phyloP scores from a whole-genome alignment of 2,113 vertebrate genomes.

The Gadus macrocephalus region DNA sequence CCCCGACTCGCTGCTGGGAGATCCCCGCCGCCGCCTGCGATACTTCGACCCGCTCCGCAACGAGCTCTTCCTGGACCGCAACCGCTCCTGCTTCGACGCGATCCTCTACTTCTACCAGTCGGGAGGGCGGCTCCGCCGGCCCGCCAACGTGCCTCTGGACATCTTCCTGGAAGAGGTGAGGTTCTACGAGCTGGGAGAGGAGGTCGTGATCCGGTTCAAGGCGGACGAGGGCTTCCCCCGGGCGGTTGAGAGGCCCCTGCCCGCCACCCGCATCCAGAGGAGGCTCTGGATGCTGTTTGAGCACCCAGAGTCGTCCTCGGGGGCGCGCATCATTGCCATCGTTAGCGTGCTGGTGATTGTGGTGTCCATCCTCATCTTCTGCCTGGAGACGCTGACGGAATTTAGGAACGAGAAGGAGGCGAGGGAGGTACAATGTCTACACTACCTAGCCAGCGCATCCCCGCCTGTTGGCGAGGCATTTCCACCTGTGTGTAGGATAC shows the following conservation, averaged over 20 bases:
- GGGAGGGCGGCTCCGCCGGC: conserved; percentile 83
- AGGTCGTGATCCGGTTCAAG: conserved; percentile 80
- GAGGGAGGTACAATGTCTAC: conserved; percentile 63
- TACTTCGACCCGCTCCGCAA: conserved; percentile 82
- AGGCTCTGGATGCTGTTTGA: conserved; percentile 90
- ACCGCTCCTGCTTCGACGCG: conserved; percentile 83
- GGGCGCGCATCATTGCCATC: conserved; percentile 85
- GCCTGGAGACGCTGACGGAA: conserved; percentile 88
- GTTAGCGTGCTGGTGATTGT: conserved; percentile 92
- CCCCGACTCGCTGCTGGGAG: conserved; percentile 79
- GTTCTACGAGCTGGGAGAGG: conserved; percentile 87
- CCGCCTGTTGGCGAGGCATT: no score
- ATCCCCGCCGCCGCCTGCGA: conserved; percentile 71
- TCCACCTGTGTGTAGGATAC: no score
- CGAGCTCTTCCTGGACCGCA: conserved; percentile 84
- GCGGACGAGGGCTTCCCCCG: conserved; percentile 87
- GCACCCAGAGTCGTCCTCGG: conserved; percentile 86
- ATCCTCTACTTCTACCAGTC: conserved; percentile 95
- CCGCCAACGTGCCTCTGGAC: conserved; percentile 85
- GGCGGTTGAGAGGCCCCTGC: conserved; percentile 75
- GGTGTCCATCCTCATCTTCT: conserved; percentile 92
- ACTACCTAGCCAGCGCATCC: no score
- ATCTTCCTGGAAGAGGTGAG: conserved; percentile 89
- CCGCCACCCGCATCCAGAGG: conserved; percentile 70
- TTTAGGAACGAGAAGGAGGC: conserved; percentile 79